A percentile compares a stretch with the other conserved stretches of the same genome.
These are phyloP conservation scores for Trachelus stipa DNA, from an alignment of 2,888 invertebrate species.

Conservation along the genomic window DNA sequence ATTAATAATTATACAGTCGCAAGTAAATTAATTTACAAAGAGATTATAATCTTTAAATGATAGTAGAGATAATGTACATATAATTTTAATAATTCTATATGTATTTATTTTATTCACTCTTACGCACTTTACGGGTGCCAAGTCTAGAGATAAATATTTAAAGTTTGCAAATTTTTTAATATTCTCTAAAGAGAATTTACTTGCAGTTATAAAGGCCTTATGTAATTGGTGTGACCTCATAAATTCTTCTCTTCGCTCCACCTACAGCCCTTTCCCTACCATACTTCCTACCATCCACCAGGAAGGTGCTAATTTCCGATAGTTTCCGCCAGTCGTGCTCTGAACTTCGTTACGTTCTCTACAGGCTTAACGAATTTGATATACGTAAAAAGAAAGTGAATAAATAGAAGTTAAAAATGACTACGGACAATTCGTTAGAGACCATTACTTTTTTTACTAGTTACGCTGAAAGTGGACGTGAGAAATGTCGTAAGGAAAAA, in stretches of 20 bases:
- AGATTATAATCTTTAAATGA: not conserved
- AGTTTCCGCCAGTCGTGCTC: not conserved
- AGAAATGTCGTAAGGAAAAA: constrained; percentile 41
- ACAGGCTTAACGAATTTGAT: constrained; percentile 24
- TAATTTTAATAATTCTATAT: not conserved
- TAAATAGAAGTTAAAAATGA: constrained; percentile 29
- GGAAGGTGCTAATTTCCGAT: not conserved
- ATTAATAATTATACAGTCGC: no score
- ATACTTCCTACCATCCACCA: not conserved
- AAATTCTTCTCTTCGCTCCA: not conserved
- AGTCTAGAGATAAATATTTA: not conserved
- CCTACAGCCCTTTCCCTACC: not conserved
- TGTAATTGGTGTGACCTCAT: not conserved
- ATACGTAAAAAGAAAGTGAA: constrained; percentile 39
- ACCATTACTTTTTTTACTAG: constrained; percentile 48
- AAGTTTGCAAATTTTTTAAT: not conserved
- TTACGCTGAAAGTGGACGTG: constrained; percentile 45
- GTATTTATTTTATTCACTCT: not conserved
- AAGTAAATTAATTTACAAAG: no score
- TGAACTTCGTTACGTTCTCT: not conserved
- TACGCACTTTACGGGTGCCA: not conserved
- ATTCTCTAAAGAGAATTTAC: not conserved
- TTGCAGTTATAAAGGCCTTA: not conserved
- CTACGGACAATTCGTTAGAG: constrained; percentile 42
- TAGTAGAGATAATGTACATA: not conserved